These are phyloP conservation scores for Agapornis canus DNA, from an alignment of 2,797 vertebrate species.

Conservation along the genomic window DNA sequence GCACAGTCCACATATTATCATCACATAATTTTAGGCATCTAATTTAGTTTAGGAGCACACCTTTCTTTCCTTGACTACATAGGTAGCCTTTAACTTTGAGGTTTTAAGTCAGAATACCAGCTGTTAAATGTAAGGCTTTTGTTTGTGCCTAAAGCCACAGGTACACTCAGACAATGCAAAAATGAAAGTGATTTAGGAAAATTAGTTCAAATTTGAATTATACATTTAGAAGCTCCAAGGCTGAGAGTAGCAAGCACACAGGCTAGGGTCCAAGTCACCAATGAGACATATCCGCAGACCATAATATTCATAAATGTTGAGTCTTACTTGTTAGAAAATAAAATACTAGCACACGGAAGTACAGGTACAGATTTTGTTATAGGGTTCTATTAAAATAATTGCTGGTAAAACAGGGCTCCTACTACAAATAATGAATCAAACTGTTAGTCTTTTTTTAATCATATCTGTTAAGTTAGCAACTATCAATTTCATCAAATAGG, in stretches of 20 bases:
- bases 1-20: background rate
- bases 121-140: background rate
- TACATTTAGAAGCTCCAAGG: background rate
- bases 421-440: background rate
- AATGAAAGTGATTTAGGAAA: background rate
- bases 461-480: background rate
- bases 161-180: background rate
- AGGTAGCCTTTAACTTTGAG: background rate
- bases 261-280: background rate
- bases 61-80: background rate
- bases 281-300: background rate
- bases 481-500: background rate
- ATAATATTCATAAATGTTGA: background rate
- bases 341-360: background rate
- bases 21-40: background rate
- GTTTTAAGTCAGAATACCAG: background rate
- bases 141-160: background rate
- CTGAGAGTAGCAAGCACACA: background rate
- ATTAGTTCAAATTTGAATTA: background rate
- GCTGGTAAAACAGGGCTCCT: background rate
- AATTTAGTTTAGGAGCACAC: background rate
- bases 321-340: background rate
- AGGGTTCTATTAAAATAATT: background rate
- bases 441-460: background rate
- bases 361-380: background rate